Evolutionary conservation across 2,113 vertebrate genomes (phyloP).

Genomic region (Carlito syrichta): DNA sequence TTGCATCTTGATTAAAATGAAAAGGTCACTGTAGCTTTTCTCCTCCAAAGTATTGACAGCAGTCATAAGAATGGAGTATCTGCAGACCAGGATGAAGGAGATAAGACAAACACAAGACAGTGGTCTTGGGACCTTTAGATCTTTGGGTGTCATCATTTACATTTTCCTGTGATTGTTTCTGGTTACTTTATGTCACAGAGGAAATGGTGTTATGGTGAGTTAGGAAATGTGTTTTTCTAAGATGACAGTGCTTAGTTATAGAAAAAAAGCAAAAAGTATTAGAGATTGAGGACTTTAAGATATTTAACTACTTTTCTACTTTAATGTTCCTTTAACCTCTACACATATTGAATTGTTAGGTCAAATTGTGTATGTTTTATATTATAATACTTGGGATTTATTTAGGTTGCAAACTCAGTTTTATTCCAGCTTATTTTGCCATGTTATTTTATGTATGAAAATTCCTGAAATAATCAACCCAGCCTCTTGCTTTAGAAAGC

Average conservation of each 20-base stretch:
- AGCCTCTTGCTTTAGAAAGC: neutral
- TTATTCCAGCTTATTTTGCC: neutral
- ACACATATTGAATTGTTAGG: neutral
- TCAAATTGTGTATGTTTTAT: neutral
- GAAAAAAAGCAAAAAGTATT: neutral
- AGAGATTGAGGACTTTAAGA: neutral
- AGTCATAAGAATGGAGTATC: neutral
- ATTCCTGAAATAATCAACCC: neutral
- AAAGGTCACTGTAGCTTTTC: constrained; percentile 46
- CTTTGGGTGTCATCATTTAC: neutral
- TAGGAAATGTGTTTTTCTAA: neutral
- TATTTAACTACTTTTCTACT: neutral
- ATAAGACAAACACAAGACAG: neutral
- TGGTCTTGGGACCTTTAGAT: neutral
- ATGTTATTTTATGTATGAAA: neutral
- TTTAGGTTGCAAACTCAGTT: neutral
- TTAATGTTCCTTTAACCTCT: neutral
- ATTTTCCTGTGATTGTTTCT: neutral
- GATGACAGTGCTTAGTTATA: neutral
- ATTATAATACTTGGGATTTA: neutral
- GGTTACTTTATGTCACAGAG: neutral
- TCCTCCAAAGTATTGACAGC: constrained; percentile 5
- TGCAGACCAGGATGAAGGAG: neutral
- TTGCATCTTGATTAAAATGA: constrained; percentile 56
- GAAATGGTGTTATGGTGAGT: neutral